Conservation (phyloP, 1,140 invertebrate species). For the Adelges cooleyi region DNA sequence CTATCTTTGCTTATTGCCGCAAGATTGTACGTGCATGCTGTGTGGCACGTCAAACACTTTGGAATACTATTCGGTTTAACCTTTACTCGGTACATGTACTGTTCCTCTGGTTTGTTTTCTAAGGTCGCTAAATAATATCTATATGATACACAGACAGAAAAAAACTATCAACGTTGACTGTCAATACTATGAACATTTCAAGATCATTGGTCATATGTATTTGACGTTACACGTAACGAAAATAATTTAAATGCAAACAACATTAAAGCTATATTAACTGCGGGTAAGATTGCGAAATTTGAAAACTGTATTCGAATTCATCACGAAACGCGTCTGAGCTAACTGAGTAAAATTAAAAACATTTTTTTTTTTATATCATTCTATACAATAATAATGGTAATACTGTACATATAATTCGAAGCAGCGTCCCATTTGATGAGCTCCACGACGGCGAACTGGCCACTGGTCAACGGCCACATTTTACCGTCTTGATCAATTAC, state of each 20-base stretch:
- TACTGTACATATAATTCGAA: constrained; percentile 5
- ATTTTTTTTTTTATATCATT: too few relatives aligned
- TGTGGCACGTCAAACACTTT: constrained; percentile 40
- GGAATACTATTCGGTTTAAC: constrained; percentile 7
- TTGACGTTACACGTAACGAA: too few relatives aligned
- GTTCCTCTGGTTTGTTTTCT: constrained; percentile 35
- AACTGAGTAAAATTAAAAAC: too few relatives aligned
- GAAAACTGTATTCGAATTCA: too few relatives aligned
- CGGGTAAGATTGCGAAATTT: too few relatives aligned
- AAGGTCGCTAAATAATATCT: constrained; percentile 58
- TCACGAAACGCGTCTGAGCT: too few relatives aligned
- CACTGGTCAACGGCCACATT: neutral
- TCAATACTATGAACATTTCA: too few relatives aligned
- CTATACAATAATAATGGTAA: too few relatives aligned
- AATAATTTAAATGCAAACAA: too few relatives aligned
- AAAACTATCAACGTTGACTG: constrained; percentile 35
- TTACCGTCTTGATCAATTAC: neutral
- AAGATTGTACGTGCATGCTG: constrained; percentile 51
- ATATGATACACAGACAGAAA: too few relatives aligned
- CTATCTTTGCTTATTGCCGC: constrained; percentile 53
- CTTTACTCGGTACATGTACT: constrained; percentile 16
- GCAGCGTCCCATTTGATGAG: constrained; percentile 9
- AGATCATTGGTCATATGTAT: too few relatives aligned
- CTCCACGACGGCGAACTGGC: neutral
- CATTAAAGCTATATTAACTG: too few relatives aligned